Evolutionary conservation across 2,113 vertebrate species (phyloP), one percentile per base, ranked within the genome.

Genomic region (Campylorhamphus procurvoides): DNA sequence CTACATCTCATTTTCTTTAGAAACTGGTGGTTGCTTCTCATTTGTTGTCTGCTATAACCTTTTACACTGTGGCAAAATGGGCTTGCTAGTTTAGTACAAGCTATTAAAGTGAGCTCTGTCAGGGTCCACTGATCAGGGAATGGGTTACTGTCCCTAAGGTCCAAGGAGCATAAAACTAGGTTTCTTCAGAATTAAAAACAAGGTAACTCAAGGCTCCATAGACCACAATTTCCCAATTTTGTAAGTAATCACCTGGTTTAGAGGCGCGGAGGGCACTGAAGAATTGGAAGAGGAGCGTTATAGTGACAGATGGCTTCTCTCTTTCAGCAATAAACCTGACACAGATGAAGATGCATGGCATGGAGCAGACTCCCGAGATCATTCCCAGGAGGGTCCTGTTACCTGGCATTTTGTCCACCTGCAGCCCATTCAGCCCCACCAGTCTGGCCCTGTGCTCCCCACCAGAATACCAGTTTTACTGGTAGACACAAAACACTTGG

Each of bases 281-380:
- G 84, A 79, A 73, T 42, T 78, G 81, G 58, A 96, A 88, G 55
- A 72, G n/a, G 39, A 55, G 52, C 55, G 49, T 89, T 73, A 89
- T 0, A 0, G 47, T 91, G 78, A 94, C 93, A 96, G 73, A 94
- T 94, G 89, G 71, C 68, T 76, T 84, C 12, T 4, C 35, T 84
- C 88, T 84, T 93, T 55, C 91, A 93, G 84, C 86, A 91, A 95
- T 96, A 94, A 97, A 78, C 25, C 33, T 94, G 95, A 96, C 90
- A 78, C 6, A 50, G 93, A 93, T 95, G 76, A 96, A 95, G 96
- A 95, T 82, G 42, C 52, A 95, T 90, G 74, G 28, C 71, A 78
- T 0, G 13, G 64, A 92, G 39, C 59, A 84, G 72, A 46, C 33
- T 81, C 78, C 78, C 0, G 2, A 20, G 79, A 79, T 56, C 47